Evolutionary conservation across 2,888 invertebrate genomes (phyloP).

Genomic region (Alloplasta piceator): DNA sequence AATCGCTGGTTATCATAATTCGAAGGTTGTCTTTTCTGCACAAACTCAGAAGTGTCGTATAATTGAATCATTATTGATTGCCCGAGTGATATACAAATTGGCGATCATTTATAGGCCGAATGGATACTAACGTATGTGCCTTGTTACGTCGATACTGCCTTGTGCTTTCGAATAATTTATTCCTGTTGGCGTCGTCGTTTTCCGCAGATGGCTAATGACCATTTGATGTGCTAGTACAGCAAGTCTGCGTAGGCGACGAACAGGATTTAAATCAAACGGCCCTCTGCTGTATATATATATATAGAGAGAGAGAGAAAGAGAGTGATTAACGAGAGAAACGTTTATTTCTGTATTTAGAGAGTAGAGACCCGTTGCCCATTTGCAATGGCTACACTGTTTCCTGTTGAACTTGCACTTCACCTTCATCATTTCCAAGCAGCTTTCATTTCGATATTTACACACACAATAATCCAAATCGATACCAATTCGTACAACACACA

Average conservation of each 20-base stretch:
- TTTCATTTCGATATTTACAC: constrained; percentile 25
- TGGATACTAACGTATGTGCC: constrained; percentile 2
- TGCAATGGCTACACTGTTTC: constrained; percentile 46
- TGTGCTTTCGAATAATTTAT: constrained; percentile 47
- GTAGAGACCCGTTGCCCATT: constrained; percentile 39
- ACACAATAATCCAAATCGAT: constrained; percentile 19
- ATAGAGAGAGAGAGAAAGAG: constrained; percentile 10
- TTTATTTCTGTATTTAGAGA: constrained; percentile 55
- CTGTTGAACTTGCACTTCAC: constrained; percentile 53
- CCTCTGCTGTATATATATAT: constrained; percentile 3
- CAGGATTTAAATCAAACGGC: constrained; percentile 52
- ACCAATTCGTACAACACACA: not conserved
- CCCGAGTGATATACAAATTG: not conserved
- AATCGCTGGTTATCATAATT: not conserved
- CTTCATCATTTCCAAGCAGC: constrained; percentile 30
- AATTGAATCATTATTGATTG: not conserved
- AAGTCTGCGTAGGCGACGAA: constrained; percentile 40
- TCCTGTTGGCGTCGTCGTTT: constrained; percentile 28
- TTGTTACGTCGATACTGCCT: constrained; percentile 20
- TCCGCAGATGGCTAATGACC: constrained; percentile 51
- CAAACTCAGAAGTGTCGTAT: not conserved
- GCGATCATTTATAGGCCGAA: not conserved
- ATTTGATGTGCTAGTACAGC: constrained; percentile 37
- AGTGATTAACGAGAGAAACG: constrained; percentile 51
- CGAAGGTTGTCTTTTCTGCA: not conserved